Evolutionary conservation across 2,113 vertebrate genomes (phyloP).

Genomic region (Murina feae): DNA sequence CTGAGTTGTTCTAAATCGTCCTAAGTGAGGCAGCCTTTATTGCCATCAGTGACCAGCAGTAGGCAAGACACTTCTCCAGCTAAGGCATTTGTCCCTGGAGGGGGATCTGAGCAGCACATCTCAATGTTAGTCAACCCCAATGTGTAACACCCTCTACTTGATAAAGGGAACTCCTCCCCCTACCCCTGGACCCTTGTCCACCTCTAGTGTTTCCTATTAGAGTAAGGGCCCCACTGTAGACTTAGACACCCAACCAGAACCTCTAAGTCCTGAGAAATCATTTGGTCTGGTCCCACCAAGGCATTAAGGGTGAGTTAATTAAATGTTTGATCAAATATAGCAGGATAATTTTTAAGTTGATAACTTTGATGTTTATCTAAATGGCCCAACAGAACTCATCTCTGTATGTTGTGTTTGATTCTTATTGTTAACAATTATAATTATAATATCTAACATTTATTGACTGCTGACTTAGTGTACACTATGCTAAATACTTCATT

Average conservation of each 20-base stretch:
- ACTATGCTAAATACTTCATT: neutral
- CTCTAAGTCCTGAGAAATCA: neutral
- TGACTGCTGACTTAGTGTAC: neutral
- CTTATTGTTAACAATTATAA: neutral
- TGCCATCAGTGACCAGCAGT: neutral
- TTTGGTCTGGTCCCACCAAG: too few relatives aligned
- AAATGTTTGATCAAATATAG: too few relatives aligned
- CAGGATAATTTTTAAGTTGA: too few relatives aligned
- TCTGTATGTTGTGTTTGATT: neutral
- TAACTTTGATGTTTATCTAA: too few relatives aligned
- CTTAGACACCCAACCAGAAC: neutral
- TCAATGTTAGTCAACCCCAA: neutral
- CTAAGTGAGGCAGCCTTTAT: neutral
- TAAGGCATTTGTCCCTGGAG: neutral
- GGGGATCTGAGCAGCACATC: neutral
- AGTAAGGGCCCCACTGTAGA: neutral
- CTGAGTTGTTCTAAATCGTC: neutral
- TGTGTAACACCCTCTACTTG: neutral
- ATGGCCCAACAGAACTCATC: neutral
- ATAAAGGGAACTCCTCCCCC: neutral
- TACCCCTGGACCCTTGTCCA: neutral
- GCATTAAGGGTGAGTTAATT: too few relatives aligned
- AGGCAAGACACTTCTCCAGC: neutral
- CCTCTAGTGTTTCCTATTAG: neutral
- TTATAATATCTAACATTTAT: neutral